Conservation (phyloP, 1,140 invertebrate genomes). For the Pseudomyrmex dendroicus region DNA sequence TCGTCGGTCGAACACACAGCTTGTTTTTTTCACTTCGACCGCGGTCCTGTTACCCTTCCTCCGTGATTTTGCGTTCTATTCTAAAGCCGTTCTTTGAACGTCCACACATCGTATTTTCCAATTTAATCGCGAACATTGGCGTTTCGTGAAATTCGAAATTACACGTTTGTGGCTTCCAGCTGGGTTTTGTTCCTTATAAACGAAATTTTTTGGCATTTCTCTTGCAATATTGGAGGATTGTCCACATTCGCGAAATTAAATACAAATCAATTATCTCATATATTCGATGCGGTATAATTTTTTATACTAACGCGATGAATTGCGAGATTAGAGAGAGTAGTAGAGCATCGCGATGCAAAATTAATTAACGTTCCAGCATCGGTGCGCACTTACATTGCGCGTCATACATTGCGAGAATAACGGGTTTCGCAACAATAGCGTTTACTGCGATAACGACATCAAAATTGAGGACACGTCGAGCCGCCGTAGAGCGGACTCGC, state of each 20-base stretch:
- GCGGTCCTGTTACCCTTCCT: neutral
- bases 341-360: slow-evolving; percentile 4
- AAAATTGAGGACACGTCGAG: slow-evolving; percentile 51
- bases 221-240: too few relatives aligned
- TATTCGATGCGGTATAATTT: too few relatives aligned
- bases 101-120: neutral
- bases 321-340: slow-evolving; percentile 1
- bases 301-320: slow-evolving; percentile 2
- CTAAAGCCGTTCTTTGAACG: neutral
- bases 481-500: neutral
- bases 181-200: too few relatives aligned
- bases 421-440: slow-evolving; percentile 36
- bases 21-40: slow-evolving; percentile 7
- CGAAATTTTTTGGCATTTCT: too few relatives aligned
- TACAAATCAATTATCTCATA: too few relatives aligned
- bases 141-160: neutral
- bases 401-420: neutral
- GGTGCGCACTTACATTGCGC: neutral
- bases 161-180: too few relatives aligned
- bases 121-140: neutral
- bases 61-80: neutral
- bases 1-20: neutral
- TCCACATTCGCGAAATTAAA: too few relatives aligned
- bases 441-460: slow-evolving; percentile 51
- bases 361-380: slow-evolving; percentile 27